A percentile compares a stretch with the other conserved stretches of the same genome.
Conservation (phyloP, 2,113 vertebrate genomes). For the Onychostoma macrolepis region DNA sequence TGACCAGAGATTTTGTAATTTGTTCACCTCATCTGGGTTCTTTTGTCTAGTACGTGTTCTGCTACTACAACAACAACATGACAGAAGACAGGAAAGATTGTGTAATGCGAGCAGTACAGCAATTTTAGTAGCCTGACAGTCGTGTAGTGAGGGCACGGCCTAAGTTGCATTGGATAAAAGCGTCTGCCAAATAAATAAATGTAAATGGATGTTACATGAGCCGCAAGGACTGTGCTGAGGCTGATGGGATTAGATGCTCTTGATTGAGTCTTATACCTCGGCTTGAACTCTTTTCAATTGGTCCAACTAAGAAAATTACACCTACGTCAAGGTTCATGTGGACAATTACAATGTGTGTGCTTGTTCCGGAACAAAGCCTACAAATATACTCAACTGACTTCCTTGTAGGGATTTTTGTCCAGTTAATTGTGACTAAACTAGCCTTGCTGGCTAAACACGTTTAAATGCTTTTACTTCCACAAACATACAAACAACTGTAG, state of each 20-base stretch:
- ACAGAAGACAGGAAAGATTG: conserved; percentile 17
- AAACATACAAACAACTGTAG: neutral
- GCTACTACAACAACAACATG: conserved; percentile 1
- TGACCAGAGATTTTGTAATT: neutral
- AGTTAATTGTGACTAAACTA: neutral
- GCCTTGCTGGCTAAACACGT: conserved; percentile 13
- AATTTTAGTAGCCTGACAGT: neutral
- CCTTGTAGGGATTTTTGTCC: neutral
- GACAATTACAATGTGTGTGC: neutral
- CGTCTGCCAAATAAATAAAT: conserved; percentile 33
- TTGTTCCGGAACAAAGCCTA: neutral
- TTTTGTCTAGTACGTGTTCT: neutral
- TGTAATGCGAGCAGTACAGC: neutral
- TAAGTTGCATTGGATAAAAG: conserved; percentile 17
- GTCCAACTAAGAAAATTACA: conserved; percentile 11
- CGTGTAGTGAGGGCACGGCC: neutral
- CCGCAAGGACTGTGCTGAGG: conserved; percentile 10
- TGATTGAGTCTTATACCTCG: conserved; percentile 25
- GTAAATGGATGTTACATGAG: conserved; percentile 35
- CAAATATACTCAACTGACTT: neutral
- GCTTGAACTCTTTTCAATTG: conserved; percentile 17
- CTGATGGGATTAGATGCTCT: conserved; percentile 35
- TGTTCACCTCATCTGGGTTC: neutral
- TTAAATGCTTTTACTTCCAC: neutral
- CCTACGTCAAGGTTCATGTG: neutral